These are phyloP conservation scores for Stenotaenia linearis DNA, from an alignment of 2,888 invertebrate genomes.

Conservation along the genomic window DNA sequence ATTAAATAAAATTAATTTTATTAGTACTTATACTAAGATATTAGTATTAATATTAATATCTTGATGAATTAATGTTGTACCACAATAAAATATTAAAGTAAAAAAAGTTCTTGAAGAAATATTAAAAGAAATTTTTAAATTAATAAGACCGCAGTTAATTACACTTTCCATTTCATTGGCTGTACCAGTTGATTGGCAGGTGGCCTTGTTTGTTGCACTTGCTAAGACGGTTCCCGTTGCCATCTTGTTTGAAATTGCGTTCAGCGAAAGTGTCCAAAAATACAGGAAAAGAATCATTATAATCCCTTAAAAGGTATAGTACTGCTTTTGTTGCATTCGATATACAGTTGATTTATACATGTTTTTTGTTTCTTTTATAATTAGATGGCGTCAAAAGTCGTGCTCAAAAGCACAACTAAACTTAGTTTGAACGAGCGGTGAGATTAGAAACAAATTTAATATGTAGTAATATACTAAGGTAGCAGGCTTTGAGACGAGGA, in stretches of 20 bases:
- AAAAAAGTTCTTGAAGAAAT: no score
- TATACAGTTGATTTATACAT: no score
- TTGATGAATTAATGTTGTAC: no score
- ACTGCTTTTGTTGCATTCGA: no score
- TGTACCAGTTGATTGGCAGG: no score
- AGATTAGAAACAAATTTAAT: conserved; percentile 35
- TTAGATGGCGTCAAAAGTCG: conserved; percentile 42
- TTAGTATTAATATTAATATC: background rate
- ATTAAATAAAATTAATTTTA: background rate
- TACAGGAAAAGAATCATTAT: no score
- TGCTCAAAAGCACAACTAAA: conserved; percentile 49
- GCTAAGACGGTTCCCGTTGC: no score
- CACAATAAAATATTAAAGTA: no score
- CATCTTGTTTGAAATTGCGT: background rate
- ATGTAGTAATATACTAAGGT: background rate
- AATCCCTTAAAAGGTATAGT: no score
- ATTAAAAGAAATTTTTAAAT: background rate
- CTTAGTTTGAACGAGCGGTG: conserved; percentile 51
- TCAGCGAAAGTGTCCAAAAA: no score
- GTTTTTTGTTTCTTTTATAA: background rate
- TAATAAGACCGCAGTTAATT: background rate
- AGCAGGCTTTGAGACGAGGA: background rate
- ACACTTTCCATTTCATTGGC: background rate
- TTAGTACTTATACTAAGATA: background rate
- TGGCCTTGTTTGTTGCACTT: no score